These are phyloP conservation scores for Chrysochloris asiatica DNA, from an alignment of 2,113 vertebrate genomes.

Conservation along the genomic window DNA sequence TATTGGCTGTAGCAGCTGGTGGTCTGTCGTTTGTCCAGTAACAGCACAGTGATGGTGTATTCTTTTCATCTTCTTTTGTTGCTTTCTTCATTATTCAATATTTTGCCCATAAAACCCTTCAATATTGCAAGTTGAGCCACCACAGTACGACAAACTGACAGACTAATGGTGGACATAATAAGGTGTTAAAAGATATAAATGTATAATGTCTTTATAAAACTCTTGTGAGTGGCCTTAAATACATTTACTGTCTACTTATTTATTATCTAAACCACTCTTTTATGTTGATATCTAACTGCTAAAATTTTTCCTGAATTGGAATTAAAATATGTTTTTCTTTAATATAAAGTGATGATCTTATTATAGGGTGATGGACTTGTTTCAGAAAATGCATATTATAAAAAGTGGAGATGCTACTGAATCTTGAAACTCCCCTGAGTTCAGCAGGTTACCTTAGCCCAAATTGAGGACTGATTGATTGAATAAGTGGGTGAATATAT, in stretches of 20 bases:
- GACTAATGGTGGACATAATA: too few species aligned
- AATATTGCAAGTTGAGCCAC: too few species aligned
- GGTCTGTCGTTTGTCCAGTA: too few species aligned
- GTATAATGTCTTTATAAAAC: not conserved
- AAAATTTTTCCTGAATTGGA: not conserved
- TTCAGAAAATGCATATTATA: not conserved
- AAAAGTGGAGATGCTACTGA: not conserved
- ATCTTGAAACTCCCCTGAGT: not conserved
- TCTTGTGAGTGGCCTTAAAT: not conserved
- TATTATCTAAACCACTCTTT: not conserved
- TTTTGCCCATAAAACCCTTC: too few species aligned
- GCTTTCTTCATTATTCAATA: too few species aligned
- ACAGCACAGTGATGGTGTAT: too few species aligned
- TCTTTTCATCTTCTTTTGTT: too few species aligned
- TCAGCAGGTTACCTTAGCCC: not conserved
- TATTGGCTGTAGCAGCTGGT: too few species aligned
- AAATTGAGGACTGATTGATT: not conserved
- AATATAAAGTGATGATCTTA: not conserved
- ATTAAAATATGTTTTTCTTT: not conserved
- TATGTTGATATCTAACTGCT: not conserved
- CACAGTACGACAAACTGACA: too few species aligned
- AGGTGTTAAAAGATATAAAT: too few species aligned
- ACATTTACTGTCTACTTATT: not conserved
- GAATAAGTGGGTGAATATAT: not conserved
- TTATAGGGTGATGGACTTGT: not conserved